These are phyloP conservation scores for Lonchura striata DNA, from an alignment of 2,113 vertebrate genomes.

Conservation along the genomic window DNA sequence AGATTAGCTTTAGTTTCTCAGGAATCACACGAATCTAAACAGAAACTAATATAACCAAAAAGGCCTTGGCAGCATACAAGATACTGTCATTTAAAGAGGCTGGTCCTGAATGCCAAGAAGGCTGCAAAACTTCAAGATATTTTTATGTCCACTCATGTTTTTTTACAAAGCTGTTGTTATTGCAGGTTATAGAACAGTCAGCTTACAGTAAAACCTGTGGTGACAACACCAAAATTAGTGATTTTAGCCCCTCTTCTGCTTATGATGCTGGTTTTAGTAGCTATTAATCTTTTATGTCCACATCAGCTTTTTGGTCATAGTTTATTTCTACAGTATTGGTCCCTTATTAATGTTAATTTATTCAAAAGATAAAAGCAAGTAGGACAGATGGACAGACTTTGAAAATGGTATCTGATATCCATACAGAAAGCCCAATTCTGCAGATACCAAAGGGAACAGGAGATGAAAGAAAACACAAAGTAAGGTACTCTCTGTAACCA, in stretches of 20 bases:
- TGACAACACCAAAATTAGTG: not conserved
- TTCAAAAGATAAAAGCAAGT: not conserved
- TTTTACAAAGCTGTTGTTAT: not conserved
- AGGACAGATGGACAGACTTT: not conserved
- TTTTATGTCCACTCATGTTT: not conserved
- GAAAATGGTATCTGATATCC: not conserved
- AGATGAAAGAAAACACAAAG: not conserved
- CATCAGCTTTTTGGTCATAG: not conserved
- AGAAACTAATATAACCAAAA: not conserved
- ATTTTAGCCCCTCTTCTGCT: not conserved
- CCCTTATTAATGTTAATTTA: not conserved
- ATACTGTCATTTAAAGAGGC: not conserved
- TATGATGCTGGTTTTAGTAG: not conserved
- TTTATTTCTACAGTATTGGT: not conserved
- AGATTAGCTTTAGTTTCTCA: not conserved
- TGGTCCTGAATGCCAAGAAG: not conserved
- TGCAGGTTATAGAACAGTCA: not conserved
- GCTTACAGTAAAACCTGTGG: not conserved
- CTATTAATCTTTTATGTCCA: not conserved
- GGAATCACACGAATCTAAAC: not conserved
- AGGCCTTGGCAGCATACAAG: not conserved
- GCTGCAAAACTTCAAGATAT: not conserved
- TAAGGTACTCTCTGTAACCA: not conserved
- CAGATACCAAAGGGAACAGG: not conserved
- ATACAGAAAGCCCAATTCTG: not conserved